These are phyloP conservation scores for Cynocephalus volans DNA, from an alignment of 2,113 vertebrate species.

Conservation along the genomic window DNA sequence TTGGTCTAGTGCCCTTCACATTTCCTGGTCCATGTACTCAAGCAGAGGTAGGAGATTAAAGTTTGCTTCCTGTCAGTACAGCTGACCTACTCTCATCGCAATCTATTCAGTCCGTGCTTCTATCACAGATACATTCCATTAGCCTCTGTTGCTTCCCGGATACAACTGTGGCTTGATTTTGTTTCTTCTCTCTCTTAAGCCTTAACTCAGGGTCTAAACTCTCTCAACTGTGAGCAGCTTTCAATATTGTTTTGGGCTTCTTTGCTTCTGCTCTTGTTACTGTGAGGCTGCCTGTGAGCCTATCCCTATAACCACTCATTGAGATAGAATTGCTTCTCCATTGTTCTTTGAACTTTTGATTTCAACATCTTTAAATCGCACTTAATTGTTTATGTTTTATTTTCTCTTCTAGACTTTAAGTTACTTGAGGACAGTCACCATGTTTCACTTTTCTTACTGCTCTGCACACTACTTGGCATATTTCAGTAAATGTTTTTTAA, in stretches of 20 bases:
- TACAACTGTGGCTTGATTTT: neutral
- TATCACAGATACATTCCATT: neutral
- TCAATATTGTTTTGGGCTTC: neutral
- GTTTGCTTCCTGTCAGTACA: neutral
- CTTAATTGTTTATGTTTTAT: neutral
- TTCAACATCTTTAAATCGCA: neutral
- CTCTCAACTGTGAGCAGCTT: neutral
- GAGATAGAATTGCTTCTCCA: neutral
- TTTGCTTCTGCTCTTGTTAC: neutral
- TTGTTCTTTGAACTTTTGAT: neutral
- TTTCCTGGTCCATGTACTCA: neutral
- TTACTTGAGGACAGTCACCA: neutral
- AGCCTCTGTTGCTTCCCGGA: neutral
- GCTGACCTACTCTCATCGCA: neutral
- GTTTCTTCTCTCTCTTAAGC: neutral
- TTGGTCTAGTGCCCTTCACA: neutral
- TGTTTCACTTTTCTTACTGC: neutral
- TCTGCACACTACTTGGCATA: neutral
- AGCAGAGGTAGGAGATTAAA: too few relatives aligned
- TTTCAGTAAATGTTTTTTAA: neutral
- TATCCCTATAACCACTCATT: neutral
- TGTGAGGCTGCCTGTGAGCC: neutral
- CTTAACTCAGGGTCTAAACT: neutral
- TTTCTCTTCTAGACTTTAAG: slow-evolving; percentile 1
- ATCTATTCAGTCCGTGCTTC: neutral